Base-by-base conservation (phyloP, 2,113 vertebrate genomes). In the Malaclemys terrapin region DNA sequence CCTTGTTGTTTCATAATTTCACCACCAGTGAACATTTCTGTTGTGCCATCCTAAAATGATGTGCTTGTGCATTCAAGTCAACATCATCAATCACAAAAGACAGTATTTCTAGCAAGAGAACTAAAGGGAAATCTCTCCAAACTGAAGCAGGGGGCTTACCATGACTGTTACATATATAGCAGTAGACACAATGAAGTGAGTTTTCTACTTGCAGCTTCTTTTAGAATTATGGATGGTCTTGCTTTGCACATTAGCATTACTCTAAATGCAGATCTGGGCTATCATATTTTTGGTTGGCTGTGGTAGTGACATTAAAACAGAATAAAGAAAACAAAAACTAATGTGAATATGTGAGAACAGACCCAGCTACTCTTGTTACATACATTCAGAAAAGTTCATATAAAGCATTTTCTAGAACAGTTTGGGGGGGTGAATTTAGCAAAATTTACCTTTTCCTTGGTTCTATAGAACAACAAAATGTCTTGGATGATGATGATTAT, bases 81-180 rank as follows among this genome's bases (percentile, higher is more conserved):
- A 89, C 91, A 10, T 75, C 69, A 82, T 79, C 20, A 47, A 93
- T 54, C 4, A 72, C 50, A 3, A 25, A 25, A 93, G 88, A 16
- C 53, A 3, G 31, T n/a, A 81, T 1, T 76, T 45, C 20, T 24
- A 76, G 72, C 57, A 2, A 38, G 52, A 57, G 10, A 54, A 9
- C 38, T 25, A 45, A 42, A 76, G 38, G 38, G 72, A 76, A 76
- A 76, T 45, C 72, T 82, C 80, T 50, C 13, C 50, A 65, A 93
- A 87, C n/a, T 47, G 22, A 89, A 17, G 11, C 47, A 25, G 1
- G 0, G 1, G 65, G 7, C 1, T 27, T 56, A 10, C 2, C 27
- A 27, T 84, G 6, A 13, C 2, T 85, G 4, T 89, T 95, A 45
- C 62, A n/a, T 65, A 65, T 65, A 87, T 75, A 22, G 83, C 47